Base-by-base conservation (phyloP, 2,797 vertebrate species). In the Cottoperca gobio region DNA sequence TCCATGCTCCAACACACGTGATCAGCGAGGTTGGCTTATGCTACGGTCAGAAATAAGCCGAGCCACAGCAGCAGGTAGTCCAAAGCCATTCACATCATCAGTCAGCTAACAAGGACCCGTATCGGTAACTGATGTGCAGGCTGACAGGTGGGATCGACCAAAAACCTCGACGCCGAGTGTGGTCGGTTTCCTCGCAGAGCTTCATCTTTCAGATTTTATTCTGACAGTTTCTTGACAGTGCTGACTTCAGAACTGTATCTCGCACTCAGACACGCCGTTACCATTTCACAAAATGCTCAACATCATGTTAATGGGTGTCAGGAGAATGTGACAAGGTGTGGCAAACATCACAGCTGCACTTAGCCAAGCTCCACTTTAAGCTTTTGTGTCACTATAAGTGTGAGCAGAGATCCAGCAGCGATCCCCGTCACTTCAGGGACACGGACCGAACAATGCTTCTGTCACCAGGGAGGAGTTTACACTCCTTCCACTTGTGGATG, bases 61-160 rank as follows among this genome's bases (percentile, higher is more conserved):
- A 45, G 17, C 17, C 23, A 3, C 70, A 7, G 71, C 57, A 31
- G 58, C 85, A 61, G 82, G 73, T 60, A 58, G 63, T 70, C 71
- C 4, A 23, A 46, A 64, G 70, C 74, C 9, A 7, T 23, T 64
- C 81, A 37, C 75, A 75, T 86, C 79, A 86, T 76, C 79, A 79
- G 70, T 63, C 71, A 17, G 79, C 84, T 75, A 89, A 89, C 87
- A 87, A 87, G 83, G 77, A 55, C 48, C 53, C 70, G 14, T 64
- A 50, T 60, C 71, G 79, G 80, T 54, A 54, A 42, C 72, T 70
- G 84, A 87, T 70, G 76, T 69, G 49, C 53, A 5, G 70, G 39
- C 82, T 89, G 89, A 88, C 90, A 85, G 82, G 86, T 79, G 82
- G 65, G 82, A 90, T 91, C 70, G 76, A 89, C 69, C 84, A 83